Evolutionary conservation across 2,888 invertebrate species (phyloP).

Genomic region (Capitulum mitella): DNA sequence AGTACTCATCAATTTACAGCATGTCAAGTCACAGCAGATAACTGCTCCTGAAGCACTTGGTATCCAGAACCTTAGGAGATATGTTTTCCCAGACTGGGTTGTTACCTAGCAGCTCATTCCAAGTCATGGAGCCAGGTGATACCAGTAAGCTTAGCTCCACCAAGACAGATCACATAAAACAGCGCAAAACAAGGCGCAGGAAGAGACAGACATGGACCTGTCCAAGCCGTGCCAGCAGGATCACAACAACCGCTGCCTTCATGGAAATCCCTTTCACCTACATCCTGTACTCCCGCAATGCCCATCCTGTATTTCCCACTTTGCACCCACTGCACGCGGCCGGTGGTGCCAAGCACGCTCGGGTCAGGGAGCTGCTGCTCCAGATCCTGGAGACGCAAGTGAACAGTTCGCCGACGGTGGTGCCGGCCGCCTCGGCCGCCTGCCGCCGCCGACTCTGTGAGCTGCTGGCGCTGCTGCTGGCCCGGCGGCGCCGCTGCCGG

Average conservation of each 20-base stretch:
- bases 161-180: too few species aligned
- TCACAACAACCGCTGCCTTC: background rate
- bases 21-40: too few species aligned
- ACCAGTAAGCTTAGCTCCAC: too few species aligned
- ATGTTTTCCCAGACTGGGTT: too few species aligned
- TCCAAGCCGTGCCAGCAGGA: background rate
- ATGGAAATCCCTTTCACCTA: background rate
- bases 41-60: too few species aligned
- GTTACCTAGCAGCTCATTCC: too few species aligned
- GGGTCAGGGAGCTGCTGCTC: background rate
- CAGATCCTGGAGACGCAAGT: background rate
- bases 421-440: background rate
- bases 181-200: background rate
- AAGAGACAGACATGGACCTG: background rate
- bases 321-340: background rate
- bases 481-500: background rate
- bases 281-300: background rate
- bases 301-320: background rate
- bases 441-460: background rate
- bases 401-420: background rate
- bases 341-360: background rate
- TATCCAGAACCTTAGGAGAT: too few species aligned
- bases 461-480: background rate
- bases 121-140: too few species aligned
- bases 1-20: too few species aligned